These are phyloP conservation scores for Geococcyx californianus DNA, from an alignment of 2,113 vertebrate genomes.

Conservation along the genomic window DNA sequence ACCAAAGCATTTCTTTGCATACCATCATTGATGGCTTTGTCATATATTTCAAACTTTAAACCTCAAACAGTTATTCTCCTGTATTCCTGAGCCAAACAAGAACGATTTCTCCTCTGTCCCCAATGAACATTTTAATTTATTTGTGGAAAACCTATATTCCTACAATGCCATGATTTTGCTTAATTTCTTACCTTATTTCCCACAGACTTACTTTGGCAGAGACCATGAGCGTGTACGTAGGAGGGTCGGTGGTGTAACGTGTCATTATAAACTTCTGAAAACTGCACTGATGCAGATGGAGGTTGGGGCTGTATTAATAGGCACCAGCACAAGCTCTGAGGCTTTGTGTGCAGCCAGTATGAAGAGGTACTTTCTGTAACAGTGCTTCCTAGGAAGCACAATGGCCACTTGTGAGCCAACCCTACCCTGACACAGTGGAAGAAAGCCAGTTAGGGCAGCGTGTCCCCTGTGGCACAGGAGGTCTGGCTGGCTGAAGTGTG, in stretches of 20 bases:
- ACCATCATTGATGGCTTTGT: not conserved
- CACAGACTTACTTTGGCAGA: not conserved
- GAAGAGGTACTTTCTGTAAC: not conserved
- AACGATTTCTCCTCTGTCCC: not conserved
- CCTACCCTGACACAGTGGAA: not conserved
- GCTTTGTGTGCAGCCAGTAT: not conserved
- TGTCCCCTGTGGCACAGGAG: not conserved
- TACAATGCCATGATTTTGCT: not conserved
- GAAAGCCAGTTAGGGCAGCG: not conserved
- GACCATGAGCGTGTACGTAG: too few species aligned
- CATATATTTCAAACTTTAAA: not conserved
- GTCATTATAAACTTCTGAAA: not conserved
- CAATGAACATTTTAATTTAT: not conserved
- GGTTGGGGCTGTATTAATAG: not conserved
- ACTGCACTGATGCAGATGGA: not conserved
- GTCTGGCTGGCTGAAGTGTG: not conserved
- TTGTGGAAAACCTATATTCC: not conserved
- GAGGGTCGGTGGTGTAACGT: not conserved
- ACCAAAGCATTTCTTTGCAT: not conserved
- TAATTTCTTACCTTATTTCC: not conserved
- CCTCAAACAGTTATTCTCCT: not conserved
- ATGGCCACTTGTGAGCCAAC: not conserved
- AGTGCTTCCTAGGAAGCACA: slow-evolving; percentile 7
- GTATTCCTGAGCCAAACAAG: not conserved
- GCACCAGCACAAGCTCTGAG: not conserved